Evolutionary conservation across 1,140 invertebrate species (phyloP), one percentile per base, ranked within the genome.

Genomic region (Vanessa atalanta): DNA sequence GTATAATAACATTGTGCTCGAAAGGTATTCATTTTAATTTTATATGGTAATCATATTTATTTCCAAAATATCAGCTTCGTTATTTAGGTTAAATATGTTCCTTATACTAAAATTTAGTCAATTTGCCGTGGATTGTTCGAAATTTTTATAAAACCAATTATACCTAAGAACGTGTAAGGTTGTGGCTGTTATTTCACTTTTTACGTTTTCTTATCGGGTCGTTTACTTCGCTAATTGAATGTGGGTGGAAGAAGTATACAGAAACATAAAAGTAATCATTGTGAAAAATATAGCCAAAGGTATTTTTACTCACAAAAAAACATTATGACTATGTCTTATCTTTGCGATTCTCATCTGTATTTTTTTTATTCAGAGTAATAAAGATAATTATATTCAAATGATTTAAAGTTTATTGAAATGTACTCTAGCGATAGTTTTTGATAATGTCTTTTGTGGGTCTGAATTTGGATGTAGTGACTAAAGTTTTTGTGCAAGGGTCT

Each of bases 401-500:
- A 11, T 43, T 9, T 43, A 43, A 8, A 43, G 7, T 43, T 43
- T 43, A 43, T 43, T 43, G 7, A 11, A 43, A 9, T 43, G 9
- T 43, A 43, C 37, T 9, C 9, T 43, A 43, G 6, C 37, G 9
- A 43, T 43, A 43, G 37, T 43, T 43, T 43, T 43, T 43, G 37
- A 43, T 43, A 43, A 43, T 43, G 2, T 43, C 37, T 11, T 9
- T 9, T 43, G 9, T 43, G 37, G 8, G 37, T 43, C 37, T 47
- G 53, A 31, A 75, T 75, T 75, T n/a, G 47, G 63, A 50, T 70
- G 51, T 23, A 75, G 64, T 50, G 47, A 48, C 48, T 69, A 65
- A 73, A 79, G 55, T 68, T 73, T 72, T 73, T 70, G 68, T 73
- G 77, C 68, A 73, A 79, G 70, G 73, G 73, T 71, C 73, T 37